A percentile compares a stretch with the other conserved stretches of the same genome.
Conservation (phyloP, 2,113 vertebrate species). For the Nansenia antarctica region DNA sequence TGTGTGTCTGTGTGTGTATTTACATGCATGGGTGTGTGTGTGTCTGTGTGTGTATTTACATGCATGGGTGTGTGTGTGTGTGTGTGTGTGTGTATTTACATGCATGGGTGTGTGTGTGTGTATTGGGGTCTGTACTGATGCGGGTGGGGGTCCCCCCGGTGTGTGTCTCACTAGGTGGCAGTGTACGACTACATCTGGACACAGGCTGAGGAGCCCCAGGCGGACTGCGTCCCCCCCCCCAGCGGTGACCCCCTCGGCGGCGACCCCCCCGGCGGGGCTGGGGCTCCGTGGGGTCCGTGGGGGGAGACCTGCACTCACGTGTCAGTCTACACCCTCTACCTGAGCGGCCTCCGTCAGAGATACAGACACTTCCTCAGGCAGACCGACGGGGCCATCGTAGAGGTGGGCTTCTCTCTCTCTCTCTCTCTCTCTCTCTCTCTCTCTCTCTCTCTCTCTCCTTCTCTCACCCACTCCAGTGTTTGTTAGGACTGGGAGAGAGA, state of each 20-base stretch:
- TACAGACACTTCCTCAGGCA: constrained; percentile 88
- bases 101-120: constrained; percentile 16
- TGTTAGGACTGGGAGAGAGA: neutral
- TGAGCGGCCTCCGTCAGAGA: constrained; percentile 78
- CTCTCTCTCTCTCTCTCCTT: neutral
- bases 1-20: constrained; percentile 1
- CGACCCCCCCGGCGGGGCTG: constrained; percentile 14
- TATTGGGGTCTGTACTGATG: neutral
- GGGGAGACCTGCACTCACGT: constrained; percentile 76
- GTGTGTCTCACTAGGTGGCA: constrained; percentile 83
- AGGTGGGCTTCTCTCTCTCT: constrained; percentile 74
- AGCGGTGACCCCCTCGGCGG: constrained; percentile 56
- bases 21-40: too few relatives aligned
- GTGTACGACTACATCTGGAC: constrained; percentile 90
- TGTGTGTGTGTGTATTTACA: neutral
- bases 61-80: constrained; percentile 17
- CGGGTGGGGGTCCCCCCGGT: neutral
- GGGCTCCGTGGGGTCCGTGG: too few relatives aligned
- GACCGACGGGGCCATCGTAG: constrained; percentile 83
- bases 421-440: neutral
- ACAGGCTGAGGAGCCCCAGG: constrained; percentile 68
- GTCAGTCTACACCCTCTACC: constrained; percentile 80
- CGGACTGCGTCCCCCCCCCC: constrained; percentile 49
- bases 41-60: neutral
- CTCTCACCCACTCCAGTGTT: neutral